phyloP scores from a whole-genome alignment of 2,113 vertebrate genomes.

The Porphyrio hochstetteri region DNA sequence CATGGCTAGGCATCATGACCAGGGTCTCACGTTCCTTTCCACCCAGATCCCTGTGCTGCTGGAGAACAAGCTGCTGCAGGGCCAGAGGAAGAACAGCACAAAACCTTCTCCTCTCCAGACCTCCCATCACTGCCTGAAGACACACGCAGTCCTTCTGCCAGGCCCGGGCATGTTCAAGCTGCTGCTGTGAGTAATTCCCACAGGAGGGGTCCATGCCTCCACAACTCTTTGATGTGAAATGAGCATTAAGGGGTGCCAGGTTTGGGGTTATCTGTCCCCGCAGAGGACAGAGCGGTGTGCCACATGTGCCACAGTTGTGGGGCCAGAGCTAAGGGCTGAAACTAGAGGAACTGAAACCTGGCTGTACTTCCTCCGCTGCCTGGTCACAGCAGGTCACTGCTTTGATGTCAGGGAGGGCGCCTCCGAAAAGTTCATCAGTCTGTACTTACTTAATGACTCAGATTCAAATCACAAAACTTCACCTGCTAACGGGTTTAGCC shows the following conservation, averaged over 20 bases:
- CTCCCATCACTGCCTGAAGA: neutral
- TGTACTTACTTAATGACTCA: neutral
- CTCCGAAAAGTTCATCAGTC: neutral
- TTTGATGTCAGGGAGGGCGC: neutral
- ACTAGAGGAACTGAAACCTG: neutral
- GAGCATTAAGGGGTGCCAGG: neutral
- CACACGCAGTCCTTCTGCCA: neutral
- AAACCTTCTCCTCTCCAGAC: neutral
- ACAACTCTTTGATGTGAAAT: neutral
- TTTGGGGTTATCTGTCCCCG: neutral
- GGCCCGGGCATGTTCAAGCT: rapidly evolving
- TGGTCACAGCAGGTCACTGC: neutral
- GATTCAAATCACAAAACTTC: neutral
- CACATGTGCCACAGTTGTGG: rapidly evolving
- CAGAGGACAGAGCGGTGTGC: neutral
- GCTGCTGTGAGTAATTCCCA: neutral
- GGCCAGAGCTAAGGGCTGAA: neutral
- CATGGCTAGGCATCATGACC: neutral
- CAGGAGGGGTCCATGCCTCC: neutral
- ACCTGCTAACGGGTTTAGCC: rapidly evolving
- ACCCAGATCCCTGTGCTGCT: neutral
- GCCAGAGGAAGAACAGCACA: neutral
- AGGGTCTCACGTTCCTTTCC: neutral
- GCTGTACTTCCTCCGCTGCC: neutral
- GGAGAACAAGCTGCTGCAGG: neutral